Base-by-base conservation (phyloP, 1,140 invertebrate species). In the Micrasema longulum region DNA sequence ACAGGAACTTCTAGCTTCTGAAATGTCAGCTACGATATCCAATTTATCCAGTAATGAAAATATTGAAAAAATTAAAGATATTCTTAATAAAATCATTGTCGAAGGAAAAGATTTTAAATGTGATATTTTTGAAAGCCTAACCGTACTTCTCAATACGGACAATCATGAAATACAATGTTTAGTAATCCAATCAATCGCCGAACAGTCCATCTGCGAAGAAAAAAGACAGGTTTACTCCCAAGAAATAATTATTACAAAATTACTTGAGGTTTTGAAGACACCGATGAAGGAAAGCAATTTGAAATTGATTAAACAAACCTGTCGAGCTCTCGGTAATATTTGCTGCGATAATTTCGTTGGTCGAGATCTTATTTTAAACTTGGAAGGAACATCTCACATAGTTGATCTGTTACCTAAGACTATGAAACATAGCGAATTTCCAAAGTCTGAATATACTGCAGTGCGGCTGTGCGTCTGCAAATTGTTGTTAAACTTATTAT, bases 301-400 rank as follows among this genome's bases (percentile, higher is more conserved):
- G 68, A 85, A 89, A 63, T 76, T 90, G 22, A 77, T 89, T 20
- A 91, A 89, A 68, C 93, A 95, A 78, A 87, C 89, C 16, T 92
- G 92, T 73, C 86, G 95, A 77, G 93, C 93, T 5, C 81, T 97
- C 18, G 94, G 93, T 48, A 97, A 97, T 81, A 91, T 96, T 76
- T 95, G 93, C 77, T 96, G 91, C 81, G 92, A 95, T 78, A 95
- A 95, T 86, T 91, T 94, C 88, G 85, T 85, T 76, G 87, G 87
- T 22, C 86, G 90, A 68, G 86, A 88, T 63, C 79, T 90, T 47
- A 84, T 92, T 12, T 81, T 91, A 18, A 84, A 90, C 65, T 81
- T 86, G 67, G 83, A 88, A 70, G 91, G 91, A 0, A 82, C 92
- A 48, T 77, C 79, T 38, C 80, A 80, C 22, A 78, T 91, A n/a